Percentiles rank a stretch among this genome's conserved stretches.
Evolutionary conservation across 1,140 invertebrate genomes (phyloP).

Genomic region (Zaprionus capensis): DNA sequence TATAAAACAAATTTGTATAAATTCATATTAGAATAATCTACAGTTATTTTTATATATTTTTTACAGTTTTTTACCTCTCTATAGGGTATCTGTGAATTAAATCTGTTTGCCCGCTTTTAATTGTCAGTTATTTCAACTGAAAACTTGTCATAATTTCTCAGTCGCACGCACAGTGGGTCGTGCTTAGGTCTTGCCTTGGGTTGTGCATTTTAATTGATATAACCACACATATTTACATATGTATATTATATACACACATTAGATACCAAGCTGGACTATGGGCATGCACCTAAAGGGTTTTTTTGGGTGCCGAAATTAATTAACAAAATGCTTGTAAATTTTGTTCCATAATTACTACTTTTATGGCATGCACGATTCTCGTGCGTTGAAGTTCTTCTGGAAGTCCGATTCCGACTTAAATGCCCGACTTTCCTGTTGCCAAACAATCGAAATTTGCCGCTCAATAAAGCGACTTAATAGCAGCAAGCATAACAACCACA

Average conservation of each 20-base stretch:
- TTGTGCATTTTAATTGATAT: conserved; percentile 69
- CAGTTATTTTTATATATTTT: background rate
- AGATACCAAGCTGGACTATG: conserved; percentile 2
- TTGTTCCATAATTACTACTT: conserved; percentile 69
- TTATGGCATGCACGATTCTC: conserved; percentile 57
- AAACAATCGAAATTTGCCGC: conserved; percentile 67
- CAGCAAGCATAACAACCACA: conserved; percentile 33
- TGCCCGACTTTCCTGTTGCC: conserved; percentile 39
- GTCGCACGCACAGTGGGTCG: conserved; percentile 62
- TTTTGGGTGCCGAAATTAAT: conserved; percentile 68
- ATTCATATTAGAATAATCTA: background rate
- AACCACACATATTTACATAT: conserved; percentile 27
- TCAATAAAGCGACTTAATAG: conserved; percentile 77
- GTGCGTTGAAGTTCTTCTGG: conserved; percentile 42
- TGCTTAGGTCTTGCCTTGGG: conserved; percentile 38
- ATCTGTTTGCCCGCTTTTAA: background rate
- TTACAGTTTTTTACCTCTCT: background rate
- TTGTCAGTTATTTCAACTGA: background rate
- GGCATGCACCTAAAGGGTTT: conserved; percentile 53
- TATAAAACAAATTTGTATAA: background rate
- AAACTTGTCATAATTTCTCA: conserved; percentile 33
- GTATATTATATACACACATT: conserved; percentile 12
- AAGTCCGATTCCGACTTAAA: conserved; percentile 12
- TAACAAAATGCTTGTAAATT: conserved; percentile 75
- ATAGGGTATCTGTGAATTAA: background rate